Percentiles rank a stretch among this genome's conserved stretches.
Evolutionary conservation across 2,797 vertebrate species (phyloP).

Genomic region (Urocyon cinereoargenteus): DNA sequence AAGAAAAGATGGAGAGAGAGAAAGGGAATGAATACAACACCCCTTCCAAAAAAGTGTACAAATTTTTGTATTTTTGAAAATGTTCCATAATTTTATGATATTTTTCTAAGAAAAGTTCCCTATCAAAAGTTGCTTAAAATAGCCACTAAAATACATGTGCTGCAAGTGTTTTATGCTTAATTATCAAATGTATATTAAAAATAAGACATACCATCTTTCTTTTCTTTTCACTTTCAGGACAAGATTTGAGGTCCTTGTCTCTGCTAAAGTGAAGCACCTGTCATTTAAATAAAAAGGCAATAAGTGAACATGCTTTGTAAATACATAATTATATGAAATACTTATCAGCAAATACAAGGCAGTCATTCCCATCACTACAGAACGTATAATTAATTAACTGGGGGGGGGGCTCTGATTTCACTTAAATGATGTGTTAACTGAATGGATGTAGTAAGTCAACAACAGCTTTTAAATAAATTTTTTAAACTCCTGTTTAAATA

Average conservation of each 20-base stretch:
- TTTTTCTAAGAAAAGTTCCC: background rate
- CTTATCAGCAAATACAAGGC: background rate
- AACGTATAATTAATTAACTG: background rate
- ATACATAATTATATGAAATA: background rate
- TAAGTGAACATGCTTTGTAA: background rate
- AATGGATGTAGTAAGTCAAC: background rate
- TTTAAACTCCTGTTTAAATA: background rate
- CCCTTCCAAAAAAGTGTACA: background rate
- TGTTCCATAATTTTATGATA: background rate
- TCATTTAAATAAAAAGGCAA: conserved; percentile 55
- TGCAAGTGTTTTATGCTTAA: background rate
- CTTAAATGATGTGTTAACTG: background rate
- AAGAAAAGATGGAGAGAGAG: background rate
- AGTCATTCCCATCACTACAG: background rate
- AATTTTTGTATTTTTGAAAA: background rate
- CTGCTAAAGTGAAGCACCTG: conserved; percentile 85
- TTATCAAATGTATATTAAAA: background rate
- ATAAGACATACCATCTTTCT: conserved; percentile 65
- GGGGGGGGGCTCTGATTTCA: background rate
- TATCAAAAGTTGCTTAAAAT: background rate
- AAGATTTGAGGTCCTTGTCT: conserved; percentile 47
- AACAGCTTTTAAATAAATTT: background rate
- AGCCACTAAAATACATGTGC: background rate
- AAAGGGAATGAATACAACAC: background rate
- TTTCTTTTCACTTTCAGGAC: conserved; percentile 72